A percentile compares a stretch with the other conserved stretches of the same genome.
phyloP scores from a whole-genome alignment of 2,888 invertebrate genomes.

The Ormyrus pomaceus region DNA sequence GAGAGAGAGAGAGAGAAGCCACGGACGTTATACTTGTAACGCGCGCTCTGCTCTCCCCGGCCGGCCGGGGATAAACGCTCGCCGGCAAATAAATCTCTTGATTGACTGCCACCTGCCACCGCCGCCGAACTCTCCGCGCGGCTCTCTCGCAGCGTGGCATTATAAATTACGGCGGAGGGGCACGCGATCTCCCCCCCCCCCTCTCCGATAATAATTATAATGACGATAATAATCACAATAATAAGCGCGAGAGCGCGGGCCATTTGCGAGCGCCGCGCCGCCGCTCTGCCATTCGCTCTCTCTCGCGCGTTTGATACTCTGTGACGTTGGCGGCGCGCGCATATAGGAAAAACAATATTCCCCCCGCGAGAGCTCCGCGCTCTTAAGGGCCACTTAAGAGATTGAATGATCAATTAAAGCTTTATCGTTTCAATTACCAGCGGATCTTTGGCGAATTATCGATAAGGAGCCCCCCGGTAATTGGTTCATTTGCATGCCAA shows the following conservation, averaged over 20 bases:
- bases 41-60: background rate
- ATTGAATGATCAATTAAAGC: slow-evolving; percentile 58
- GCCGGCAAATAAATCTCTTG: slow-evolving; percentile 68
- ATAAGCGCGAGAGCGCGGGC: slow-evolving; percentile 42
- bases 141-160: slow-evolving; percentile 47
- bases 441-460: slow-evolving; percentile 50
- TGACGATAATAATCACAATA: slow-evolving; percentile 53
- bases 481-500: slow-evolving; percentile 56
- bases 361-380: background rate
- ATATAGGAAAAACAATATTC: slow-evolving; percentile 47
- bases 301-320: background rate
- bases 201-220: slow-evolving; percentile 57
- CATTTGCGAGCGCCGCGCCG: slow-evolving; percentile 34
- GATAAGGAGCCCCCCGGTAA: slow-evolving; percentile 42
- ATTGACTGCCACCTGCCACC: slow-evolving; percentile 70
- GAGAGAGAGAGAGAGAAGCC: no score
- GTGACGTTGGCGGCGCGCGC: background rate
- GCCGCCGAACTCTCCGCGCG: slow-evolving; percentile 33
- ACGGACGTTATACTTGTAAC: slow-evolving; percentile 4
- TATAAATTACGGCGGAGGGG: slow-evolving; percentile 60
- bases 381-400: slow-evolving; percentile 55
- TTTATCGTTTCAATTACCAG: slow-evolving; percentile 54
- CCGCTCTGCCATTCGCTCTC: background rate
- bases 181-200: slow-evolving; percentile 44
- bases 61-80: slow-evolving; percentile 50